Base-by-base conservation (phyloP, 2,797 vertebrate genomes). In the Enteromius afrohamiltoni region DNA sequence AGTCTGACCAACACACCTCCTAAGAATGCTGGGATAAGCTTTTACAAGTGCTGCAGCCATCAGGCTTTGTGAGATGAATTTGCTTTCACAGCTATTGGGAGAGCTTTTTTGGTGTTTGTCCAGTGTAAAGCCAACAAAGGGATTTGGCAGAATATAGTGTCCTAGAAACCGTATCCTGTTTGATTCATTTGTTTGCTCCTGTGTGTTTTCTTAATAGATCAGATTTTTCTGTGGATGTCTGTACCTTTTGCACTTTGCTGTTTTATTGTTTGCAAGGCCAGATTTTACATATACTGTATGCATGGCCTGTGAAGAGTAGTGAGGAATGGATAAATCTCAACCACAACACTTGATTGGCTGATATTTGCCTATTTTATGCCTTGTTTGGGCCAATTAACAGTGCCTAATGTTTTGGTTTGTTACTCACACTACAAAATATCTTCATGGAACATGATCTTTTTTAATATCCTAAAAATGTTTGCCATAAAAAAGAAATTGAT, bases 21-120 rank as follows among this genome's bases (percentile, higher is more conserved):
- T 68, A 73, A 68, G 64, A 86, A 71, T 84, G 82, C 77, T 82
- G n/a, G 80, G 85, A 86, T 29, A 77, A 80, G 77, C 77, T 78
- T 77, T 78, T 49, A 49, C 60, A 77, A 77, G 45, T 51, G 62
- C 49, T 77, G 76, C 65, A 71, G 51, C 55, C 77, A 75, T 81
- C 79, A 69, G 31, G 67, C 71, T 60, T 79, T 87, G 80, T 78
- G 85, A 51, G 49, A 77, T 77, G 51, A 84, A 73, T 71, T 58
- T 76, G 83, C 73, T 79, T 78, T 77, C 62, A 37, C 34, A 60
- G 68, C 70, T 62, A 47, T 84, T 87, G 81, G 75, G 82, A 70
- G 19, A 68, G 84, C 51, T 65, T 79, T 84, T 85, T 79, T 80
- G 67, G 73, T 80, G 51, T 80, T 87, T 77, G 83, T 70, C 11